Base-by-base conservation (phyloP, 2,888 invertebrate genomes). In the Drosophila atroscutellata region DNA sequence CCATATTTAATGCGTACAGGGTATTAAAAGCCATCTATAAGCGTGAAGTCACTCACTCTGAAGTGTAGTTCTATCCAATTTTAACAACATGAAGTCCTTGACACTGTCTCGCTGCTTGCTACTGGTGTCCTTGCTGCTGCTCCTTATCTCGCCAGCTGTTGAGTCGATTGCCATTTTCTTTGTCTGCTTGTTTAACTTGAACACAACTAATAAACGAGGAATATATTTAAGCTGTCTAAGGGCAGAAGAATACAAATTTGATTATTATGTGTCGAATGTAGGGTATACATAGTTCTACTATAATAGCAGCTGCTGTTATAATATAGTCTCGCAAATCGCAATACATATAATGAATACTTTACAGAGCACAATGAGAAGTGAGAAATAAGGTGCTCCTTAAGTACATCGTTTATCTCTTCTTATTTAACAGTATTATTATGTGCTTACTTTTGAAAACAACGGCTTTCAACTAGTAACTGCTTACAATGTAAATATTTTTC, bases 111-210 rank as follows among this genome's bases (percentile, higher is more conserved):
- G 61, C 18, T 64, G 60, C 34, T 3, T 80, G 51, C 39, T 82
- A 32, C 20, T 74, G 20, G 45, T 83, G 9, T 63, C 71, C 28
- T 42, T 65, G 28, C 2, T 85, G 67, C 45, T 87, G 45, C 5
- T 83, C 3, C 30, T 54, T 24, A 49, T 36, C 30, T 36, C 68
- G 4, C 65, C 73, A 5, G 20, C 59, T 8, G 70, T 61, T 7
- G 80, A 85, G 28, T 72, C 88, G 0, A 78, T 76, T 0, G 8
- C 76, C 2, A 37, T 87, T 8, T 39, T 80, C 2, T 57, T 63
- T 34, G 59, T 74, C 30, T 87, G 88, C 6, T 13, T 78, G 2
- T 80, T 54, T 20, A 68, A 78, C 24, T 13, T n/a, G n/a, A n/a
- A n/a, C n/a, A n/a, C n/a, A 11, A 32, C 2, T n/a, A 52, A 26